A percentile compares a stretch with the other conserved stretches of the same genome.
Conservation (phyloP, 2,888 invertebrate genomes). For the Heteropelma amictum region DNA sequence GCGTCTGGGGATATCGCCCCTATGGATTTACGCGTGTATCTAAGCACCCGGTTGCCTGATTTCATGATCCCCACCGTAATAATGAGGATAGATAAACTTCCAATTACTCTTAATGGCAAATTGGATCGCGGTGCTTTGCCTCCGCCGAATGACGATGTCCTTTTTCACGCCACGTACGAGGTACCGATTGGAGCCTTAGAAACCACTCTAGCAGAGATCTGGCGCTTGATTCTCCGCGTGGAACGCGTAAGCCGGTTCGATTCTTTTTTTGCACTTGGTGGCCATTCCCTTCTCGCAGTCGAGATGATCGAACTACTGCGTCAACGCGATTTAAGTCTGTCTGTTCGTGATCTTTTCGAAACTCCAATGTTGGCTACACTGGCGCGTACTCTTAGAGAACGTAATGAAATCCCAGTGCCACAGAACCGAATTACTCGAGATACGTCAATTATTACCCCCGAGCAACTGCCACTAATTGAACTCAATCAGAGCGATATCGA, state of each 20-base stretch:
- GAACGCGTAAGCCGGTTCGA: background rate
- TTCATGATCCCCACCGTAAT: slow-evolving; percentile 2
- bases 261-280: slow-evolving; percentile 14
- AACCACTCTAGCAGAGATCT: background rate
- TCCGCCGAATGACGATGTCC: background rate
- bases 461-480: background rate
- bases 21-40: background rate
- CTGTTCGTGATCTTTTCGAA: background rate
- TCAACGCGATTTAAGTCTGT: background rate
- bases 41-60: background rate
- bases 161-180: background rate
- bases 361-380: background rate
- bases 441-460: background rate
- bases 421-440: background rate
- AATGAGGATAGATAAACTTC: background rate
- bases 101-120: background rate
- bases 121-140: background rate
- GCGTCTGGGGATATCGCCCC: background rate
- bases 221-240: background rate
- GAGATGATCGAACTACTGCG: background rate
- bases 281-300: slow-evolving; percentile 2
- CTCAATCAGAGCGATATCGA: background rate
- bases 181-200: background rate
- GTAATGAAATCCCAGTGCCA: background rate
- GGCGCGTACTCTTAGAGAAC: background rate